Base-by-base conservation (phyloP, 1,140 invertebrate species). In the Microplitis demolitor region DNA sequence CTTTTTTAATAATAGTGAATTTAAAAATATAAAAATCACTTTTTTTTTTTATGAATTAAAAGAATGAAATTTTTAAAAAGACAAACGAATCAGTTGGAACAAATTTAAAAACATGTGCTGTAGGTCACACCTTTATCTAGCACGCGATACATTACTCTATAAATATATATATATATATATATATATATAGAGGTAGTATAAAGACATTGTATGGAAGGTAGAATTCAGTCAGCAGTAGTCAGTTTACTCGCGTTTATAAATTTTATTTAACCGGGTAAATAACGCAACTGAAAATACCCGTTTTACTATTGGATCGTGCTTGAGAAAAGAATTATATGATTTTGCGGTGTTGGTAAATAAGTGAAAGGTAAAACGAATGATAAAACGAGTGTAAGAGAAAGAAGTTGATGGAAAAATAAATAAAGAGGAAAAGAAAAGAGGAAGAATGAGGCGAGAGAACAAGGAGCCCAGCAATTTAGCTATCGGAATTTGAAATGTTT, bases 401-500 rank as follows among this genome's bases (percentile, higher is more conserved):
- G 58, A 61, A 61, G 31, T 31, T 61, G 9, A 61, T 33, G 6
- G 8, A 33, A 8, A 61, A 31, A 61, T 13, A 33, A 31, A 54
- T 5, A 33, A 33, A 1, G 1, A 61, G 24, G 39, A 24, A 16
- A 9, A 54, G 9, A 4, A 13, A 54, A 54, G 14, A 54, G n/a
- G 14, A 53, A 33, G 45, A 6, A n/a, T n/a, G 68, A 69, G 56
- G 24, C n/a, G 53, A 69, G 35, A 58, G n/a, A 31, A 13, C 37
- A 61, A 60, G 5, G 35, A 60, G 34, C 54, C 34, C 70, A 31
- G 71, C 63, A 72, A 66, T 72, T 72, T 67, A 45, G 51, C 63
- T 33, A 72, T 72, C 31, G 63, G 71, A 72, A 72, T 72, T 72
- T 72, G 39, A 72, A 72, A 72, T 72, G 71, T 67, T 67, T 72